Evolutionary conservation across 2,113 vertebrate genomes (phyloP).

Genomic region (Tetraodon nigroviridis): DNA sequence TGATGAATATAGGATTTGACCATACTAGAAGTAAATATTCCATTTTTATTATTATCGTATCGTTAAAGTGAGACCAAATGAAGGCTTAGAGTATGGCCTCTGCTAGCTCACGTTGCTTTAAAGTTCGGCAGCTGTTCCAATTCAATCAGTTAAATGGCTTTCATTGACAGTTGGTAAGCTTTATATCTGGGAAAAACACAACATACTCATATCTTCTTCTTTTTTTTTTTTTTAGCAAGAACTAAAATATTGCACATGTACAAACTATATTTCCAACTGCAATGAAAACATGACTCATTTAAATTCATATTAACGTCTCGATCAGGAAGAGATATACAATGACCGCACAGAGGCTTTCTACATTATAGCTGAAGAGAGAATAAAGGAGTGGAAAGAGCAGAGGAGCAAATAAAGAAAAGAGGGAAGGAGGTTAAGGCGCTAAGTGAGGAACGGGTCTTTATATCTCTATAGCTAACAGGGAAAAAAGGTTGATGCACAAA

Average conservation of each 20-base stretch:
- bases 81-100: slow-evolving; percentile 7
- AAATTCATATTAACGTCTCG: too few species aligned
- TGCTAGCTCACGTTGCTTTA: neutral
- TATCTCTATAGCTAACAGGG: slow-evolving; percentile 80
- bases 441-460: slow-evolving; percentile 41
- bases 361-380: slow-evolving; percentile 26
- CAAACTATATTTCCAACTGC: slow-evolving; percentile 49
- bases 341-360: slow-evolving; percentile 54
- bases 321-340: slow-evolving; percentile 71
- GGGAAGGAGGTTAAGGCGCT: slow-evolving; percentile 11
- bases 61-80: slow-evolving; percentile 9
- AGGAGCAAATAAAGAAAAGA: slow-evolving; percentile 7
- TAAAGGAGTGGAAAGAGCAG: slow-evolving; percentile 28
- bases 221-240: slow-evolving; percentile 36
- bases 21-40: neutral
- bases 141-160: slow-evolving; percentile 43
- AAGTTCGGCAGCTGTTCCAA: slow-evolving; percentile 25
- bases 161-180: slow-evolving; percentile 29
- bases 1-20: slow-evolving; percentile 26
- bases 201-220: neutral
- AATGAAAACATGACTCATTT: slow-evolving; percentile 18
- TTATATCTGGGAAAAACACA: neutral
- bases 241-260: slow-evolving; percentile 31
- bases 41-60: neutral
- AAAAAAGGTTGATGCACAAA: slow-evolving; percentile 95